phyloP scores from a whole-genome alignment of 2,797 vertebrate species.

The Myripristis murdjan region DNA sequence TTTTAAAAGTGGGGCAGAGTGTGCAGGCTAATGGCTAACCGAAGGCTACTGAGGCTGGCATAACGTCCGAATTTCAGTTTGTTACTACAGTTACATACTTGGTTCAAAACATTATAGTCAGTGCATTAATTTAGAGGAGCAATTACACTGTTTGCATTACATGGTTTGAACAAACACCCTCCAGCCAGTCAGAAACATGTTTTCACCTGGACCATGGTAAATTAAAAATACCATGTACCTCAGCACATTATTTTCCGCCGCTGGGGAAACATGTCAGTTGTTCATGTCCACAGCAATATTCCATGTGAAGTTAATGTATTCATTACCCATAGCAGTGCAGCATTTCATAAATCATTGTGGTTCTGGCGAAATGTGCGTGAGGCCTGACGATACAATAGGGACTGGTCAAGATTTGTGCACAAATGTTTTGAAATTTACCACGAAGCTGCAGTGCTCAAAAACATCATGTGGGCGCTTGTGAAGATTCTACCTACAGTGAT shows the following conservation, averaged over 20 bases:
- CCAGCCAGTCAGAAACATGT: too few species aligned
- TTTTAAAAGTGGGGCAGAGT: too few species aligned
- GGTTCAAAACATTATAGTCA: too few species aligned
- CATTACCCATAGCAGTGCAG: conserved; percentile 25
- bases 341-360: conserved; percentile 60
- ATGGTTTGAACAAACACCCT: too few species aligned
- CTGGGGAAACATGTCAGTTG: conserved; percentile 18
- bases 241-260: too few species aligned
- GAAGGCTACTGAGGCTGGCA: too few species aligned
- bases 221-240: neutral
- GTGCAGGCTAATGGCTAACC: too few species aligned
- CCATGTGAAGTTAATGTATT: conserved; percentile 31
- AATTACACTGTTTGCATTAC: too few species aligned
- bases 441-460: conserved; percentile 39
- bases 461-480: conserved; percentile 49
- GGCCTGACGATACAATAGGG: conserved; percentile 43
- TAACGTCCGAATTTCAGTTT: too few species aligned
- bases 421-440: conserved; percentile 54
- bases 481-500: conserved; percentile 48
- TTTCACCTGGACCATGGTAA: too few species aligned
- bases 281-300: conserved; percentile 12
- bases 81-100: too few species aligned
- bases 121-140: too few species aligned
- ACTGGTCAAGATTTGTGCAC: conserved; percentile 43
- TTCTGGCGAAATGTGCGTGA: conserved; percentile 52